phyloP scores from a whole-genome alignment of 2,797 vertebrate genomes.

The Cirrhinus mrigala region DNA sequence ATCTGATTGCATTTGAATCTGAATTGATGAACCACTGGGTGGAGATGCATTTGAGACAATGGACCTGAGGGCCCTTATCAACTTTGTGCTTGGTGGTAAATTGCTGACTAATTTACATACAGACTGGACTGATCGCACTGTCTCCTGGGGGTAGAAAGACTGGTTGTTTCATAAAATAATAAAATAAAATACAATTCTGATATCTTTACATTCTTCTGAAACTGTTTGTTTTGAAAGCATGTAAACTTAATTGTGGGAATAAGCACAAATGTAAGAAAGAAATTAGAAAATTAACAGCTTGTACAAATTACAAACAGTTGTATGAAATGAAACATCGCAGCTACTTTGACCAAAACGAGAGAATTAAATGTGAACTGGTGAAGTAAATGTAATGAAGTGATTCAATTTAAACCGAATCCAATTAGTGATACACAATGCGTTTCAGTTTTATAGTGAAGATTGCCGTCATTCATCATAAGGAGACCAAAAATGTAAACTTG shows the following conservation, averaged over 20 bases:
- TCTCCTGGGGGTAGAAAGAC: neutral
- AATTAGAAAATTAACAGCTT: neutral
- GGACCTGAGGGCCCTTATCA: slow-evolving; percentile 52
- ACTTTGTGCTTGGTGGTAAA: slow-evolving; percentile 69
- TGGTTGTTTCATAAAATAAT: neutral
- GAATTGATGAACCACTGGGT: slow-evolving; percentile 52
- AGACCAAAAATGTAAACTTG: neutral
- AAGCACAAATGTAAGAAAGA: neutral
- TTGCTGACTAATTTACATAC: slow-evolving; percentile 64
- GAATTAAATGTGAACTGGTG: neutral
- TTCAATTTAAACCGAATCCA: neutral
- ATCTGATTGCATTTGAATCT: slow-evolving; percentile 53
- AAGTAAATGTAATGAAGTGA: neutral
- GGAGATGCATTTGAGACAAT: slow-evolving; percentile 56
- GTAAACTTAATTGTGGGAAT: neutral
- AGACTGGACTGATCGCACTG: slow-evolving; percentile 39
- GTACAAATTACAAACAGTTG: too few species aligned
- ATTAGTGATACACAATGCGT: neutral
- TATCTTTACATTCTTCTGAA: neutral
- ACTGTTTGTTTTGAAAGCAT: neutral
- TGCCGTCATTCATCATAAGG: neutral
- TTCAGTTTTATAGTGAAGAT: neutral
- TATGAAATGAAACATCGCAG: neutral
- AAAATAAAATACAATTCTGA: neutral
- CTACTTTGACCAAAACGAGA: neutral